phyloP scores from a whole-genome alignment of 2,113 vertebrate species.

The Hemichromis elongatus region DNA sequence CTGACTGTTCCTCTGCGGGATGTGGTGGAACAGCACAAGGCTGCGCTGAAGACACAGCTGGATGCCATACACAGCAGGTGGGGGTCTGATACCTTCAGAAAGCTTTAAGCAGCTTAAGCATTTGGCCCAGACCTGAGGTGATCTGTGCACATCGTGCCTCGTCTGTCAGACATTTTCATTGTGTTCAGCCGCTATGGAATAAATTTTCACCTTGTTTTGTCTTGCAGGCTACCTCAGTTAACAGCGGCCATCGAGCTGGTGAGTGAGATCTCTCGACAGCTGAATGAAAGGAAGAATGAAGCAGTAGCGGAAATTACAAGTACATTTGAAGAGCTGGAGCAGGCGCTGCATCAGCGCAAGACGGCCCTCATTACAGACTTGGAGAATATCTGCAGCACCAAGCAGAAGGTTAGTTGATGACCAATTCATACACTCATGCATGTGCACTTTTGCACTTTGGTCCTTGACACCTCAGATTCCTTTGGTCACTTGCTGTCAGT shows the following conservation, averaged over 20 bases:
- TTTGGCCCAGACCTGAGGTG: not conserved
- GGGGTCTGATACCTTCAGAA: not conserved
- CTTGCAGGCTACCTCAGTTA: conserved; percentile 84
- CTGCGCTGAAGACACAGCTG: conserved; percentile 84
- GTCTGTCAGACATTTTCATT: not conserved
- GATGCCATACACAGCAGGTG: conserved; percentile 86
- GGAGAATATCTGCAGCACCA: conserved; percentile 65
- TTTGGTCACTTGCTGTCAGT: not conserved
- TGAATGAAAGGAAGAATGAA: conserved; percentile 82
- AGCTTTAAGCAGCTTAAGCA: not conserved
- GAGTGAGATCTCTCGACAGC: conserved; percentile 86
- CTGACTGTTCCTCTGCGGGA: conserved; percentile 85
- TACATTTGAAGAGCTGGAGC: conserved; percentile 89
- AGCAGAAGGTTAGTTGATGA: conserved; percentile 83
- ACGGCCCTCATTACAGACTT: conserved; percentile 81
- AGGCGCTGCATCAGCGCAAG: conserved; percentile 83
- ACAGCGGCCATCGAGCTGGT: conserved; percentile 86
- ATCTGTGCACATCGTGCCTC: not conserved
- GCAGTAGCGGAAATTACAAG: conserved; percentile 83
- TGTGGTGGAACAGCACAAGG: conserved; percentile 92
- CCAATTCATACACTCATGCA: not conserved
- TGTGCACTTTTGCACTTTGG: not conserved
- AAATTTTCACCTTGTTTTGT: not conserved
- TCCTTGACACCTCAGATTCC: not conserved
- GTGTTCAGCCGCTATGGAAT: not conserved